These are phyloP conservation scores for Dissostichus mawsoni DNA, from an alignment of 2,113 vertebrate genomes.

Conservation along the genomic window DNA sequence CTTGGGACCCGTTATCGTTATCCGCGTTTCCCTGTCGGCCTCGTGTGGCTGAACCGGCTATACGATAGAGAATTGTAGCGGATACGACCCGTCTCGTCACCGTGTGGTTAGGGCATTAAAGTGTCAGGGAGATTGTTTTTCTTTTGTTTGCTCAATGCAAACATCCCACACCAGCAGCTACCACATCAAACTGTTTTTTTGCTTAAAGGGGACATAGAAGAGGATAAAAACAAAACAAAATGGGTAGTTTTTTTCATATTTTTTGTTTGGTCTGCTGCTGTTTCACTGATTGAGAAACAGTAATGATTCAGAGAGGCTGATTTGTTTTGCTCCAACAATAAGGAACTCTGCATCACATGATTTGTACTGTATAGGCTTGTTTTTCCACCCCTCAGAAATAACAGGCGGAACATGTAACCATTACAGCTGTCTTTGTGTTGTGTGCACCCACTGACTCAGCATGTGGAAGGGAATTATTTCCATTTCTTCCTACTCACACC, in stretches of 20 bases:
- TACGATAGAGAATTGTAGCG: too few relatives aligned
- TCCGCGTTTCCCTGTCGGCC: too few relatives aligned
- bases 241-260: not conserved
- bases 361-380: slow-evolving; percentile 7
- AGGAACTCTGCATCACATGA: slow-evolving; percentile 52
- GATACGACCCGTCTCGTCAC: too few relatives aligned
- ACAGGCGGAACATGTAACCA: slow-evolving; percentile 36
- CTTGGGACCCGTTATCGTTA: too few relatives aligned
- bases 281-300: not conserved
- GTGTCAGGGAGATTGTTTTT: slow-evolving; percentile 19
- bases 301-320: not conserved
- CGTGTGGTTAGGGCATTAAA: too few relatives aligned
- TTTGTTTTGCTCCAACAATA: slow-evolving; percentile 41
- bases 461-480: slow-evolving; percentile 8
- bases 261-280: slow-evolving; percentile 17
- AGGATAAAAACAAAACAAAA: slow-evolving; percentile 31
- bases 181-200: not conserved
- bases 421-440: slow-evolving; percentile 23
- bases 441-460: slow-evolving; percentile 26
- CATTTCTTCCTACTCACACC: not conserved
- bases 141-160: slow-evolving; percentile 28
- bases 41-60: too few relatives aligned
- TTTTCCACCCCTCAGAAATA: slow-evolving; percentile 29
- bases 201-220: slow-evolving; percentile 17
- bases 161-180: not conserved